phyloP scores from a whole-genome alignment of 2,797 vertebrate genomes.

The Chelonia mydas region DNA sequence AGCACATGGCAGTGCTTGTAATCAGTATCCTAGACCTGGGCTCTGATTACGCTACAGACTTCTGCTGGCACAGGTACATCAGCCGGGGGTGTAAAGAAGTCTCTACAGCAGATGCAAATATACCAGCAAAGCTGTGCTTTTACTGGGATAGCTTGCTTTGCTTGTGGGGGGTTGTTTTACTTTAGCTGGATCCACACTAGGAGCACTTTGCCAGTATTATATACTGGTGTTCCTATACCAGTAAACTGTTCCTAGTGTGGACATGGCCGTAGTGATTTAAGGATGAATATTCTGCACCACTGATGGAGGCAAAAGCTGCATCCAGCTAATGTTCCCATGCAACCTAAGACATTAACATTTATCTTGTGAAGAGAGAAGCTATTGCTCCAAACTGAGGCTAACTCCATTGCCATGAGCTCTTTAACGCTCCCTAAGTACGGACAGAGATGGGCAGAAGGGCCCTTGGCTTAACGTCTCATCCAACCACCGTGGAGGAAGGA shows the following conservation, averaged over 20 bases:
- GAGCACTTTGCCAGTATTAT: background rate
- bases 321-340: background rate
- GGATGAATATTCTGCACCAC: background rate
- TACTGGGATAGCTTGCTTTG: background rate
- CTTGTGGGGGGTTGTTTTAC: background rate
- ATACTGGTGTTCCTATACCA: background rate
- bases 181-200: background rate
- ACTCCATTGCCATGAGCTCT: background rate
- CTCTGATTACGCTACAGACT: background rate
- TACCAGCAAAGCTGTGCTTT: background rate
- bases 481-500: background rate
- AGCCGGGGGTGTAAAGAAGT: background rate
- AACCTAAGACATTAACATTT: slow-evolving; percentile 3
- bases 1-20: background rate
- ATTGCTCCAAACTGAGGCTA: background rate
- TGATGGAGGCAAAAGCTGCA: background rate
- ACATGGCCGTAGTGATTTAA: background rate
- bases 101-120: background rate
- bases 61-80: background rate
- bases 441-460: background rate
- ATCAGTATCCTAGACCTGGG: background rate
- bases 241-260: background rate
- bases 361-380: background rate
- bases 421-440: background rate
- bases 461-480: background rate